Evolutionary conservation across 2,113 vertebrate species (phyloP).

Genomic region (Orientallactaga bullata): DNA sequence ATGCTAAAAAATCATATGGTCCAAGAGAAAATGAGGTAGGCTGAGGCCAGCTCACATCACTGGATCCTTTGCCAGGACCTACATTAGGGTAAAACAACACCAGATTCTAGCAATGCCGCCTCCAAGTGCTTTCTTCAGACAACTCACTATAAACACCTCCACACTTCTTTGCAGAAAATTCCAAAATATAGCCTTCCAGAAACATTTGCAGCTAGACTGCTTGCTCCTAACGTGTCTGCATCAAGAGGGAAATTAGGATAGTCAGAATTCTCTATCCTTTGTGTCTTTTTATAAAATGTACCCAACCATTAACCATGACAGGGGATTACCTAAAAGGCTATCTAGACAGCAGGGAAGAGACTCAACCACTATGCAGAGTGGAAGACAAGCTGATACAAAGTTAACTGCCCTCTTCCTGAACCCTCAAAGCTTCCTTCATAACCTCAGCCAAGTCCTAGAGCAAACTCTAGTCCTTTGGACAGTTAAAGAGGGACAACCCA

Average conservation of each 20-base stretch:
- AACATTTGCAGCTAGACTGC: slow-evolving; percentile 36
- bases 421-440: neutral
- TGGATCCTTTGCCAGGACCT: slow-evolving; percentile 46
- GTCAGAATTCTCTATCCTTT: neutral
- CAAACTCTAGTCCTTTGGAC: neutral
- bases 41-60: slow-evolving; percentile 27
- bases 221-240: neutral
- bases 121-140: slow-evolving; percentile 39
- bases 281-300: neutral
- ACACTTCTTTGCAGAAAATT: slow-evolving; percentile 69
- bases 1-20: neutral
- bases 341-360: neutral
- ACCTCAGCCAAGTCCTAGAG: neutral
- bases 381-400: neutral
- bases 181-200: slow-evolving; percentile 10
- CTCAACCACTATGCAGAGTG: neutral
- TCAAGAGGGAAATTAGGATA: neutral
- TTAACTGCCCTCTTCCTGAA: neutral
- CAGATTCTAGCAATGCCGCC: neutral
- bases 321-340: neutral
- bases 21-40: slow-evolving; percentile 14
- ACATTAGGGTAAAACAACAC: slow-evolving; percentile 59
- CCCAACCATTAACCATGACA: neutral
- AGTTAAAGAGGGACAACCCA: neutral
- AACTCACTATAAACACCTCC: slow-evolving; percentile 62